A percentile compares a stretch with the other conserved stretches of the same genome.
These are phyloP conservation scores for Marronus borbonicus DNA, from an alignment of 2,888 invertebrate genomes.

Conservation along the genomic window DNA sequence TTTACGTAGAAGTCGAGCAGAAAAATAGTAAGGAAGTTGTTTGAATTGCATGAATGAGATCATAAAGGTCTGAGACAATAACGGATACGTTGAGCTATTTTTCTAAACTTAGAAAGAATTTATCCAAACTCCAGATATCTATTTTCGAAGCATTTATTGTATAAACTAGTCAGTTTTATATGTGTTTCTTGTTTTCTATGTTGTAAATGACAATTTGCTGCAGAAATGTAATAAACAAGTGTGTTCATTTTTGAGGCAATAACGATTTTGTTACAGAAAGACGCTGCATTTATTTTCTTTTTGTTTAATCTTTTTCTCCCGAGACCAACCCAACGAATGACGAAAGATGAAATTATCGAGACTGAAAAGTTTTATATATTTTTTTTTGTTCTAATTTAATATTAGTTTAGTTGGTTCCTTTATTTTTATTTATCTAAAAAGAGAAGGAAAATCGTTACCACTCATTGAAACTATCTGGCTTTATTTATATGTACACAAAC, in stretches of 20 bases:
- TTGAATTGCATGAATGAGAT: slow-evolving; percentile 17
- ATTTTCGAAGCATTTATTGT: slow-evolving; percentile 45
- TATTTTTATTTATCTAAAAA: slow-evolving; percentile 31
- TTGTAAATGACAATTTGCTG: slow-evolving; percentile 32
- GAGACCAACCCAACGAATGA: slow-evolving; percentile 27
- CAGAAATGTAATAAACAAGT: slow-evolving; percentile 31
- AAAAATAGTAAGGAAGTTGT: not conserved
- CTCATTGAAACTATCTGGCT: slow-evolving; percentile 10
- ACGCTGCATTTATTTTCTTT: slow-evolving; percentile 36
- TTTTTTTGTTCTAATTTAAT: slow-evolving; percentile 43
- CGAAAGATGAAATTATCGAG: slow-evolving; percentile 40
- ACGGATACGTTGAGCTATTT: slow-evolving; percentile 34
- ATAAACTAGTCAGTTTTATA: slow-evolving; percentile 40
- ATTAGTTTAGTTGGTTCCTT: slow-evolving; percentile 36
- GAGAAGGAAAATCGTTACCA: slow-evolving; percentile 15
- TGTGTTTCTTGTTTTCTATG: slow-evolving; percentile 32
- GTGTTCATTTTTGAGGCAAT: slow-evolving; percentile 48
- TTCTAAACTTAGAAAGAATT: slow-evolving; percentile 28
- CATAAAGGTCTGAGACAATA: slow-evolving; percentile 25
- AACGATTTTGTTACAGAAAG: slow-evolving; percentile 38
- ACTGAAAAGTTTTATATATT: slow-evolving; percentile 38
- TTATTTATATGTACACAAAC: slow-evolving; percentile 23
- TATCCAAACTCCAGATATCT: slow-evolving; percentile 15
- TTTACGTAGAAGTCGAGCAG: not conserved
- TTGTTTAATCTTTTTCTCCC: slow-evolving; percentile 17